Percentiles rank a stretch among this genome's conserved stretches.
Conservation (phyloP, 2,888 invertebrate species). For the Hypena proboscidalis region DNA sequence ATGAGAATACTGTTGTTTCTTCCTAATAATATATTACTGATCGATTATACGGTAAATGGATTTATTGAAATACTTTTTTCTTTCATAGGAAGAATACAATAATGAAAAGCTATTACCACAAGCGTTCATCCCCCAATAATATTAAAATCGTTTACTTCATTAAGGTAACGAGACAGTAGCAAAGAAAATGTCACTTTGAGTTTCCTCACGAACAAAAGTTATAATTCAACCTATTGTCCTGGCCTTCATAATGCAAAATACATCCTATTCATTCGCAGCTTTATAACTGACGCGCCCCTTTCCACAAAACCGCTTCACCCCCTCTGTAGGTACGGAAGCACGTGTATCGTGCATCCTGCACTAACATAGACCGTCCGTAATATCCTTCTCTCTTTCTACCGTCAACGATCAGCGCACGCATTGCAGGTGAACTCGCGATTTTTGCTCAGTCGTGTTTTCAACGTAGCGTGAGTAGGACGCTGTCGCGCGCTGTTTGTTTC, state of each 20-base stretch:
- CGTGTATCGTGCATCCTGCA: conserved; percentile 69
- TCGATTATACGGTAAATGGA: too few relatives aligned
- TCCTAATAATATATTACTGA: too few relatives aligned
- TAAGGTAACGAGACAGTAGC: conserved; percentile 52
- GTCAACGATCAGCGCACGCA: conserved; percentile 79
- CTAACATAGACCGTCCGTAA: conserved; percentile 25
- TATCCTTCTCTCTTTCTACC: conserved; percentile 53
- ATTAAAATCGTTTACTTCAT: conserved; percentile 51
- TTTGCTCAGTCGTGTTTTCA: conserved; percentile 64
- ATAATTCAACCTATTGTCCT: conserved; percentile 67
- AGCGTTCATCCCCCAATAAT: conserved; percentile 26
- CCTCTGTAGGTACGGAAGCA: conserved; percentile 66
- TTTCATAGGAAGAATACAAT: too few relatives aligned
- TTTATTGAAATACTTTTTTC: too few relatives aligned
- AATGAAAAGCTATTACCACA: too few relatives aligned
- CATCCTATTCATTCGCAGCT: conserved; percentile 73
- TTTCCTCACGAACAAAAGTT: conserved; percentile 64
- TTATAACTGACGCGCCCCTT: conserved; percentile 72
- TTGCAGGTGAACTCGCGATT: conserved; percentile 75
- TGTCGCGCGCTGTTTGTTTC: conserved; percentile 54
- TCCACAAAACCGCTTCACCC: conserved; percentile 72
- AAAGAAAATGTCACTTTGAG: conserved; percentile 58
- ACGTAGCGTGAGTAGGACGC: conserved; percentile 66
- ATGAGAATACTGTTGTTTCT: too few relatives aligned
- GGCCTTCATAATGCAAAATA: conserved; percentile 72